Base-by-base conservation (phyloP, 2,888 invertebrate genomes). In the Chloroclystis v-ata region DNA sequence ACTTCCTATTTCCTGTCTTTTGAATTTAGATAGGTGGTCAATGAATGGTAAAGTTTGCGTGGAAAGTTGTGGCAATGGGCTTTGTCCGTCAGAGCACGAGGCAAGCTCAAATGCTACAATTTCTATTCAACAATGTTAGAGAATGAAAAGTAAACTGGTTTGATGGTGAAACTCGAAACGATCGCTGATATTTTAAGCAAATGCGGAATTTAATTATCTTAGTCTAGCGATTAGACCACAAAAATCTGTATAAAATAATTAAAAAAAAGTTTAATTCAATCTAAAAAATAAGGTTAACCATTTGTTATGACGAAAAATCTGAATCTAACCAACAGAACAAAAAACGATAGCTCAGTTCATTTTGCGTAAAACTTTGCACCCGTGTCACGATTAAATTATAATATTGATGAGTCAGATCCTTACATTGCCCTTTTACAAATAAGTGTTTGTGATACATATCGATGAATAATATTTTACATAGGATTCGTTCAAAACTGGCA, bases 1-100 rank as follows among this genome's bases (percentile, higher is more conserved):
- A 80, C 71, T 79, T 80, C 78, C 81, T 68, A 66, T 72, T 82
- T 82, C 82, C 82, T 73, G 76, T 67, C 50, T 65, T 70, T 69
- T 72, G 71, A 72, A 76, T 72, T 67, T 67, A 63, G 65, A 67
- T 68, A 63, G 56, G 57, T 48, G 51, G 50, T 56, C 57, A 62
- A 61, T 65, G 69, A 72, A 73, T 70, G 60, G 56, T 61, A 52
- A 63, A 65, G 41, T 72, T 69, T 67, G 71, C 69, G 62, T 60
- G 62, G 60, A 52, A 54, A 53, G 55, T 52, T 50, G 28, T 40
- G 13, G 43, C 13, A 39, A n/a, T 6, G 25, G 25, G 35, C 37
- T 43, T 35, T 35, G 38, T 47, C 39, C 47, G 40, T 50, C 50
- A 20, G 20, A 20, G 20, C 5, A 20, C 20, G 5, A 20, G 20